phyloP scores from a whole-genome alignment of 2,888 invertebrate species.

The Stictocephala bisonia region DNA sequence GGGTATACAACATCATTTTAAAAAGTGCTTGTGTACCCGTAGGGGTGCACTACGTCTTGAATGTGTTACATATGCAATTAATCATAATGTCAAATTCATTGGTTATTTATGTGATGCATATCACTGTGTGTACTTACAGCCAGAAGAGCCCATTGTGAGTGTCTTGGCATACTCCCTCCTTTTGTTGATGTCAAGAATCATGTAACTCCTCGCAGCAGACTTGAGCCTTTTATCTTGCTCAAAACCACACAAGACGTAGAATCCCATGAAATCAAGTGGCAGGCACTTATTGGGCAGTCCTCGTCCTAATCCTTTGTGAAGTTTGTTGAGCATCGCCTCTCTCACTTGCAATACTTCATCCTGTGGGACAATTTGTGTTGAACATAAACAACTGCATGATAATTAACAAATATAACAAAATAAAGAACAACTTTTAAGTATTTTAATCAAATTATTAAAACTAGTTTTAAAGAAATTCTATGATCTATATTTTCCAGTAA shows the following conservation, averaged over 20 bases:
- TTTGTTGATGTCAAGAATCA: slow-evolving; percentile 88
- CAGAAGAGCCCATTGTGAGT: slow-evolving; percentile 76
- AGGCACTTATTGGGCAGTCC: slow-evolving; percentile 91
- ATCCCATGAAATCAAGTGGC: slow-evolving; percentile 96
- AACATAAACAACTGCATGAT: too few species aligned
- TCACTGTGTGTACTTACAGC: slow-evolving; percentile 45
- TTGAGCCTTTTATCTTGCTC: slow-evolving; percentile 86
- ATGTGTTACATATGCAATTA: too few species aligned
- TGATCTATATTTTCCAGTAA: too few species aligned
- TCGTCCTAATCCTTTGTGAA: slow-evolving; percentile 88
- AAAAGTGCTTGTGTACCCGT: too few species aligned
- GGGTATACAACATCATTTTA: too few species aligned
- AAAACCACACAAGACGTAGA: slow-evolving; percentile 90
- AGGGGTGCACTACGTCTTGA: too few species aligned
- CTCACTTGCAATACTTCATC: slow-evolving; percentile 83
- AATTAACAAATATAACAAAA: too few species aligned
- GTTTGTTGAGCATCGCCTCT: slow-evolving; percentile 87
- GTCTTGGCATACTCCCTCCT: slow-evolving; percentile 92
- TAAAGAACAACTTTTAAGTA: too few species aligned
- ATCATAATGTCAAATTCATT: too few species aligned
- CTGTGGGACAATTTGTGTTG: too few species aligned
- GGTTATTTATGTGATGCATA: background rate
- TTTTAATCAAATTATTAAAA: too few species aligned
- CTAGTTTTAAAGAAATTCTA: too few species aligned
- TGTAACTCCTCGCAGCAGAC: slow-evolving; percentile 78